Evolutionary conservation across 2,113 vertebrate species (phyloP), one percentile per base, ranked within the genome.

Genomic region (Montifringilla adamsi): DNA sequence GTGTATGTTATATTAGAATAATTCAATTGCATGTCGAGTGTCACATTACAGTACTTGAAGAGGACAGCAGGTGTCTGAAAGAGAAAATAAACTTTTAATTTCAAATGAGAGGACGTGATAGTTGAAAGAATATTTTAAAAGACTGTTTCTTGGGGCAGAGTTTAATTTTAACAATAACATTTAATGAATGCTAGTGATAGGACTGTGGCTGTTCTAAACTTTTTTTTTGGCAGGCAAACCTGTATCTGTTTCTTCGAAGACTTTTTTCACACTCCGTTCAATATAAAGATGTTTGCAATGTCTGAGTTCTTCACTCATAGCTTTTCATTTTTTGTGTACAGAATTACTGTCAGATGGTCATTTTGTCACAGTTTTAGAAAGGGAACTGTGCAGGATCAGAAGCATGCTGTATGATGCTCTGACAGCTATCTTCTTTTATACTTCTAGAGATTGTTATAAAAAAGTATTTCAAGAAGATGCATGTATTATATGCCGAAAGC

Each of bases 31-130:
- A 87, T 60, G 88, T 89, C 12, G 88, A 82, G 92, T 89, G 90
- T 97, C 96, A 89, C 41, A 86, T 98, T 93, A 96, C 89, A 97
- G 77, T 85, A 77, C 77, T 93, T 94, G 90, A 95, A 97, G 94
- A 95, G 95, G 97, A 97, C 95, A 97, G 96, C 95, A 97, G 96
- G 79, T 97, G 93, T 96, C 89, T 96, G 82, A 95, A 97, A 67
- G 70, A 95, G 92, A 96, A 94, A 96, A 96, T 97, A 95, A 97
- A 97, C 96, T 80, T 96, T 98, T 97, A 97, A 97, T 98, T 87
- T 96, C 89, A 94, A 92, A 78, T 97, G 88, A 97, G 95, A 95
- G 69, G 67, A 79, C 87, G 91, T 94, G 82, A 53, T 88, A 84
- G 74, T 84, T 83, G 93, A 86, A 95, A 73, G 84, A 97, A 90